These are phyloP conservation scores for sheep (Ovis aries) DNA, from an alignment of 2,113 vertebrate species.

Conservation along the genomic window ARS-UI_Ramb_v3.0 NC_056063.1:20815501-20816000, in stretches of 20 bases:
- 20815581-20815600: not conserved
- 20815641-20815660: not conserved
- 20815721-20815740: not conserved
- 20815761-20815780: not conserved
- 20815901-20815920: not conserved
- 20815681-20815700: not conserved
- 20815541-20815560: not conserved
- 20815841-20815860: not conserved
- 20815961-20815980: not conserved
- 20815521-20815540: not conserved
- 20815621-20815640: not conserved
- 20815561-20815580: not conserved
- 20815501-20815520: not conserved
- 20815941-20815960: not conserved
- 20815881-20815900: not conserved
- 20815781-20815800: not conserved
- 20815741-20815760: not conserved
- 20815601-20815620: not conserved
- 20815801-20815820: too few species aligned
- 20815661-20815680: not conserved
- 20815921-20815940: not conserved
- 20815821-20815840: rapidly evolving
- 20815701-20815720: not conserved
- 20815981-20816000: not conserved
- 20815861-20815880: not conserved